Base-by-base conservation (phyloP, 2,888 invertebrate species). In the Mythimna pallens region DNA sequence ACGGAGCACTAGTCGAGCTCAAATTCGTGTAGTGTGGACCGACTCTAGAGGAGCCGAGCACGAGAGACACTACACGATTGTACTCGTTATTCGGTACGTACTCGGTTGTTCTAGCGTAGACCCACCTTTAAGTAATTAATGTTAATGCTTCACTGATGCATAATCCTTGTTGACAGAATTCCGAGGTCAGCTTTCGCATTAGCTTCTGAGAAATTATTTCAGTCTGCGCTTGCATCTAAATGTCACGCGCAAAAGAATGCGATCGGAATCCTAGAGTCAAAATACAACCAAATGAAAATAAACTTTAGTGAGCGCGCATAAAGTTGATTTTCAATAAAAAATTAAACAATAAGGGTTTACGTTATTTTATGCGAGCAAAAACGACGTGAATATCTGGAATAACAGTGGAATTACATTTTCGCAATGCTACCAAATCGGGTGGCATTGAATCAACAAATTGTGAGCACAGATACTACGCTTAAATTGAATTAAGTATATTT, bases 401-500 rank as follows among this genome's bases (percentile, higher is more conserved):
- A 82, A 64, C 84, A 70, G 62, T 63, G 70, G 73, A 85, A 81
- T 81, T 54, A 73, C 73, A 81, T 73, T 85, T 86, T 83, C 75
- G 82, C 75, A 86, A 86, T 65, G 78, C 62, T 77, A 73, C 86
- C 86, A 77, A 85, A 82, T 67, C n/a, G 65, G 72, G 81, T 47
- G 36, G 62, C 22, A 75, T 63, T 74, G 83, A 81, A 79, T 70
- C 71, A 74, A 83, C 89, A 89, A 90, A 88, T 90, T 86, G 86
- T 83, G 80, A 80, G 81, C 86, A 85, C 81, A 84, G 83, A 87
- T 86, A 88, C 87, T 85, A 87, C 82, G 86, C 77, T 89, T 90
- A 90, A 90, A 85, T 85, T 75, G 74, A 75, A 85, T 85, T 90
- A 88, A 88, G 78, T 85, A 87, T 86, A 83, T 88, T 86, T 87